Evolutionary conservation across 2,113 vertebrate genomes (phyloP).

Genomic region (Etheostoma spectabile): DNA sequence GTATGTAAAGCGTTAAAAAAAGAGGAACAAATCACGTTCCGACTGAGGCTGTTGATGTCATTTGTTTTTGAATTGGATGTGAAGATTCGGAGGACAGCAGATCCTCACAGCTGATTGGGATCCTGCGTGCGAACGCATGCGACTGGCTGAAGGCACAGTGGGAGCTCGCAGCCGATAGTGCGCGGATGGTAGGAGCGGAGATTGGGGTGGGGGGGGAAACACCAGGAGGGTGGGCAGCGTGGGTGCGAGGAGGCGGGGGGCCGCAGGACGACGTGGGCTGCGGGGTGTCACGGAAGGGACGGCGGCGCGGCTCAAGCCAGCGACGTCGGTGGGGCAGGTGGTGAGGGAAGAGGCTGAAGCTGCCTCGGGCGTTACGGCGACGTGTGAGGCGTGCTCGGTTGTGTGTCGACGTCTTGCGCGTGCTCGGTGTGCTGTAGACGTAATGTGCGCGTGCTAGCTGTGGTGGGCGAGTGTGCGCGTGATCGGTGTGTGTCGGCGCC

Average conservation of each 20-base stretch:
- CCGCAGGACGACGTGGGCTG: slow-evolving; percentile 64
- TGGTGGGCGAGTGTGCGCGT: slow-evolving; percentile 59
- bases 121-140: slow-evolving; percentile 90
- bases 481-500: slow-evolving; percentile 89
- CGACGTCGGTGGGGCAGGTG: slow-evolving; percentile 84
- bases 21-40: slow-evolving; percentile 28
- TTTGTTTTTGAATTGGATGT: not conserved
- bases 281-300: slow-evolving; percentile 66
- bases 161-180: slow-evolving; percentile 79
- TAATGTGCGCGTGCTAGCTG: slow-evolving; percentile 45
- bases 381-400: too few relatives aligned
- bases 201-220: slow-evolving; percentile 76
- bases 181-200: slow-evolving; percentile 80
- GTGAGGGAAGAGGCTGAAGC: slow-evolving; percentile 93
- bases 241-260: slow-evolving; percentile 64
- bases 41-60: too few relatives aligned
- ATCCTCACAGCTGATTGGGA: slow-evolving; percentile 63
- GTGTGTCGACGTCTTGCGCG: too few relatives aligned
- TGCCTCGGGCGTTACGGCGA: too few relatives aligned
- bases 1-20: slow-evolving; percentile 69
- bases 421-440: too few relatives aligned
- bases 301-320: not conserved
- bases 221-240: slow-evolving; percentile 55
- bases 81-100: not conserved
- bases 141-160: slow-evolving; percentile 85